Conservation (phyloP, 1,140 invertebrate species). For the Eulimnadia texana region DNA sequence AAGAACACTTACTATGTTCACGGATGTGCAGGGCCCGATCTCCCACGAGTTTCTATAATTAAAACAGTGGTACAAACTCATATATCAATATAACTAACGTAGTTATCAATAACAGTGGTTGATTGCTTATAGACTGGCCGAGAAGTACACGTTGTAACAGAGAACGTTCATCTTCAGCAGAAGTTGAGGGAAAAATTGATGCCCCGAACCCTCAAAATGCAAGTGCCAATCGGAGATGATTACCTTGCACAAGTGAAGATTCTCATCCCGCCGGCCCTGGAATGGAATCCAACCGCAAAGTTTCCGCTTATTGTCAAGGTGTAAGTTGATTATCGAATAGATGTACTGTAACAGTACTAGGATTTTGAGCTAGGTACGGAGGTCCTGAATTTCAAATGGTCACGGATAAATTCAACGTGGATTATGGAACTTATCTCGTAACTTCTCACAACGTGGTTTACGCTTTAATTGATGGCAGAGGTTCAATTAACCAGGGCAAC, state of each 20-base stretch:
- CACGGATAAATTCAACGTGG: slow-evolving; percentile 55
- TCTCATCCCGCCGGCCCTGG: slow-evolving; percentile 50
- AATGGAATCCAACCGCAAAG: slow-evolving; percentile 43
- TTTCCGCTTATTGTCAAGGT: slow-evolving; percentile 76
- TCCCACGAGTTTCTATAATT: slow-evolving; percentile 30
- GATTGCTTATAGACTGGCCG: background rate
- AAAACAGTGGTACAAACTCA: slow-evolving; percentile 1
- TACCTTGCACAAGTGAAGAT: slow-evolving; percentile 56
- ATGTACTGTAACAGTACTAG: too few species aligned
- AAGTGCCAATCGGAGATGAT: slow-evolving; percentile 46
- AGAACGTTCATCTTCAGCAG: slow-evolving; percentile 27
- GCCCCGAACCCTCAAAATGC: slow-evolving; percentile 45
- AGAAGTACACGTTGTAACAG: slow-evolving; percentile 17
- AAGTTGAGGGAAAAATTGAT: slow-evolving; percentile 40
- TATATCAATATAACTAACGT: too few species aligned
- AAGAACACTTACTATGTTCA: slow-evolving; percentile 49
- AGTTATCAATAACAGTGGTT: too few species aligned
- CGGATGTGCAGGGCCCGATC: slow-evolving; percentile 52
- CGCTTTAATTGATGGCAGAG: slow-evolving; percentile 74
- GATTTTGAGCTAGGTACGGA: slow-evolving; percentile 70
- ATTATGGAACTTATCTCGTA: slow-evolving; percentile 70
- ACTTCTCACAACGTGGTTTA: slow-evolving; percentile 73
- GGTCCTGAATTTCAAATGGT: slow-evolving; percentile 73
- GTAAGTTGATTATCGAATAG: too few species aligned
- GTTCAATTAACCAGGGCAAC: slow-evolving; percentile 69